Percentiles rank a stretch among this genome's conserved stretches.
Evolutionary conservation across 2,888 invertebrate species (phyloP).

Genomic region (Trichacis sp.): DNA sequence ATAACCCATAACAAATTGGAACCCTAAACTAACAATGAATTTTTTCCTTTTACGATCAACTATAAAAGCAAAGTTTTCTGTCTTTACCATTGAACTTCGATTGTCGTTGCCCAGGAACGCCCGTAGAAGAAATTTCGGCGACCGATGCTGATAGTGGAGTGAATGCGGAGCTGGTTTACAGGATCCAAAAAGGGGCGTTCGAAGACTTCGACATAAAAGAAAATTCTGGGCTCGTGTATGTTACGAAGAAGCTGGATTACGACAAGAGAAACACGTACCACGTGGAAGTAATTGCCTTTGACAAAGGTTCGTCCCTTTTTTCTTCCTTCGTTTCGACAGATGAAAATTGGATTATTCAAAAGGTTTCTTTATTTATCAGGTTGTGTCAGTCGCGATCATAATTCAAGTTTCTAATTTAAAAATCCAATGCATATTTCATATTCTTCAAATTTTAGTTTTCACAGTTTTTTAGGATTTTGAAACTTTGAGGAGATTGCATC

Average conservation of each 20-base stretch:
- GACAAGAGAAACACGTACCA: slow-evolving; percentile 84
- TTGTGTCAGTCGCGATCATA: no score
- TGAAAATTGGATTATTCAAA: no score
- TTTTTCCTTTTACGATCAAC: no score
- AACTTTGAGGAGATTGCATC: no score
- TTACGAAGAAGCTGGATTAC: slow-evolving; percentile 84
- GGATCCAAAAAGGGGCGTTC: slow-evolving; percentile 86
- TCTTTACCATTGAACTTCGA: not conserved
- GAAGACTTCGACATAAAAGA: slow-evolving; percentile 88
- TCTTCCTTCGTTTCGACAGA: not conserved
- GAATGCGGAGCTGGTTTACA: slow-evolving; percentile 85
- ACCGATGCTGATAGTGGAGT: slow-evolving; percentile 88
- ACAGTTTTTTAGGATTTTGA: no score
- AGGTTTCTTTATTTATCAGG: no score
- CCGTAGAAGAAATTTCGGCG: slow-evolving; percentile 81
- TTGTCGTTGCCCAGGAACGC: slow-evolving; percentile 73
- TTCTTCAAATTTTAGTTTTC: no score
- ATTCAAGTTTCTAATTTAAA: slow-evolving; percentile 4
- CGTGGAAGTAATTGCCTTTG: slow-evolving; percentile 85
- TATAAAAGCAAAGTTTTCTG: no score
- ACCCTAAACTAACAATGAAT: no score
- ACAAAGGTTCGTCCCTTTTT: slow-evolving; percentile 73
- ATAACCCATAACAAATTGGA: no score
- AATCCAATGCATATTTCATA: not conserved
- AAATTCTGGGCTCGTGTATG: slow-evolving; percentile 80